Percentiles rank a stretch among this genome's conserved stretches.
phyloP scores from a whole-genome alignment of 2,797 vertebrate species.

The Alauda arvensis region DNA sequence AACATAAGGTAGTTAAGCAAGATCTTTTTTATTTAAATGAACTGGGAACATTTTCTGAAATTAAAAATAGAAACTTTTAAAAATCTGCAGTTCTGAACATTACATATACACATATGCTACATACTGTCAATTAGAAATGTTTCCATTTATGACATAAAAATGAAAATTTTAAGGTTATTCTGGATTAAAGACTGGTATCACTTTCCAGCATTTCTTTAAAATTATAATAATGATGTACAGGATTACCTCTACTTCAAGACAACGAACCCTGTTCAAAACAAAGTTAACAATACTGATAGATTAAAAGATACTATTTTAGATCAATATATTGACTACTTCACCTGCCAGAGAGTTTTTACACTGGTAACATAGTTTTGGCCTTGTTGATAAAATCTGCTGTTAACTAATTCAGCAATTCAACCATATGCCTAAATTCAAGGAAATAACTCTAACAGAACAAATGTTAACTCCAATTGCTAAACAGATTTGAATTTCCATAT shows the following conservation, averaged over 20 bases:
- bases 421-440: background rate
- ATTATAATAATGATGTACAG: background rate
- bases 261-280: background rate
- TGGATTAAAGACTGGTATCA: background rate
- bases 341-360: background rate
- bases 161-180: conserved; percentile 30
- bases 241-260: background rate
- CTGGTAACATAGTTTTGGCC: background rate
- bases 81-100: conserved; percentile 58
- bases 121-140: conserved; percentile 31
- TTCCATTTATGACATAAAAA: conserved; percentile 14
- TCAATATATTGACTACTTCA: background rate
- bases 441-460: background rate
- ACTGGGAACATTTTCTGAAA: conserved; percentile 44
- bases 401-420: background rate
- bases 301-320: background rate
- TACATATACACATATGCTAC: conserved; percentile 45
- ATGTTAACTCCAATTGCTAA: background rate
- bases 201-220: conserved; percentile 1
- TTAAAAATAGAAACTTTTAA: conserved; percentile 65
- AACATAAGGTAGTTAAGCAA: conserved; percentile 29
- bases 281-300: conserved; percentile 1
- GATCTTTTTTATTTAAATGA: conserved; percentile 65
- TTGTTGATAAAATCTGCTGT: background rate
- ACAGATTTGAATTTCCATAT: background rate